Conservation (phyloP, 2,888 invertebrate genomes). For the Emmelina monodactyla region DNA sequence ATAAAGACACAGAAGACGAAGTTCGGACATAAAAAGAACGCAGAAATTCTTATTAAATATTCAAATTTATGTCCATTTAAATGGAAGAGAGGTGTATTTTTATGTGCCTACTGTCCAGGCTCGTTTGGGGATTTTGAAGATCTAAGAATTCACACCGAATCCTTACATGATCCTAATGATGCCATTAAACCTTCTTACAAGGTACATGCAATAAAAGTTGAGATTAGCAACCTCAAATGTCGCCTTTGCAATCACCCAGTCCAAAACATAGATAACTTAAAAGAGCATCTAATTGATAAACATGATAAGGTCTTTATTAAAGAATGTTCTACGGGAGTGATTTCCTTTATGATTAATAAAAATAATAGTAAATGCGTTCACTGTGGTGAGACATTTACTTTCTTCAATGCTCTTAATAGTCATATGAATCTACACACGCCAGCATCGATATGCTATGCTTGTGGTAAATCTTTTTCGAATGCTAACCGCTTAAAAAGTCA, state of each 20-base stretch:
- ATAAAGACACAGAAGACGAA: too few species aligned
- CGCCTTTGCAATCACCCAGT: neutral
- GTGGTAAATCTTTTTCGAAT: constrained; percentile 40
- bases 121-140: constrained; percentile 37
- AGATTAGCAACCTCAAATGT: neutral
- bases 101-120: constrained; percentile 39
- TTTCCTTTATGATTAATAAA: constrained; percentile 28
- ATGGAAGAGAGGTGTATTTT: constrained; percentile 42
- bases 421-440: neutral
- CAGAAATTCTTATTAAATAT: constrained; percentile 41
- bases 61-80: constrained; percentile 51
- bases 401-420: neutral
- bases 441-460: neutral
- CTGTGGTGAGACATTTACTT: neutral
- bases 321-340: constrained; percentile 34
- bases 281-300: neutral
- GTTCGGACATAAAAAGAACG: too few species aligned
- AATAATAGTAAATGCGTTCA: constrained; percentile 12
- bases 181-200: constrained; percentile 31
- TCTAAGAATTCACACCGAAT: constrained; percentile 31
- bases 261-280: neutral
- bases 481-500: constrained; percentile 46
- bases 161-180: too few species aligned
- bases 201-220: constrained; percentile 25
- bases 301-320: constrained; percentile 34